These are phyloP conservation scores for Labrus mixtus DNA, from an alignment of 2,113 vertebrate species.

Conservation along the genomic window DNA sequence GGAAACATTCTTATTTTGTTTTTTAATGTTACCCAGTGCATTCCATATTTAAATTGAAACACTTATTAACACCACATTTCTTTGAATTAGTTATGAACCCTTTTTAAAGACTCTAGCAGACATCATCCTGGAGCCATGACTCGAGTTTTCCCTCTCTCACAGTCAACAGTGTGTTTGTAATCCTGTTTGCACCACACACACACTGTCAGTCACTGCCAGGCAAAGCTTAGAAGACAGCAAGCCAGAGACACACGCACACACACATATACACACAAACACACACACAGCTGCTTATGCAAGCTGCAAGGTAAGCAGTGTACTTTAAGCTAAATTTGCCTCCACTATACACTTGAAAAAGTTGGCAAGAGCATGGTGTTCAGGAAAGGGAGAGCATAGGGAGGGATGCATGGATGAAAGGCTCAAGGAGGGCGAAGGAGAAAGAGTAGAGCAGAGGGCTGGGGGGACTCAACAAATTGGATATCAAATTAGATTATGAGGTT, in stretches of 20 bases:
- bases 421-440: slow-evolving; percentile 42
- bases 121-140: slow-evolving; percentile 32
- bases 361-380: slow-evolving; percentile 35
- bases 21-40: background rate
- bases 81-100: slow-evolving; percentile 39
- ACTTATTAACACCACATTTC: slow-evolving; percentile 34
- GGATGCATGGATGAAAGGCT: slow-evolving; percentile 27
- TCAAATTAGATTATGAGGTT: slow-evolving; percentile 65
- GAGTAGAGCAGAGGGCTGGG: slow-evolving; percentile 1
- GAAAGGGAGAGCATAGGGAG: background rate
- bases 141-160: slow-evolving; percentile 26
- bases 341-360: slow-evolving; percentile 36
- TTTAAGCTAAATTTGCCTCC: slow-evolving; percentile 50
- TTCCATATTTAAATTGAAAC: slow-evolving; percentile 29
- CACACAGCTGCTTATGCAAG: slow-evolving; percentile 46
- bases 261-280: slow-evolving; percentile 16
- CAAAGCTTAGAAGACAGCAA: slow-evolving; percentile 48
- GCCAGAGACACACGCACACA: background rate
- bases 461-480: slow-evolving; percentile 65
- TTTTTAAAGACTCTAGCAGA: slow-evolving; percentile 21
- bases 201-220: slow-evolving; percentile 36
- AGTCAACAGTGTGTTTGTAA: slow-evolving; percentile 57
- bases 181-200: slow-evolving; percentile 59
- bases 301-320: slow-evolving; percentile 55
- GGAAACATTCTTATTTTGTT: no score